Base-by-base conservation (phyloP, 1,140 invertebrate genomes). In the Popillia japonica region DNA sequence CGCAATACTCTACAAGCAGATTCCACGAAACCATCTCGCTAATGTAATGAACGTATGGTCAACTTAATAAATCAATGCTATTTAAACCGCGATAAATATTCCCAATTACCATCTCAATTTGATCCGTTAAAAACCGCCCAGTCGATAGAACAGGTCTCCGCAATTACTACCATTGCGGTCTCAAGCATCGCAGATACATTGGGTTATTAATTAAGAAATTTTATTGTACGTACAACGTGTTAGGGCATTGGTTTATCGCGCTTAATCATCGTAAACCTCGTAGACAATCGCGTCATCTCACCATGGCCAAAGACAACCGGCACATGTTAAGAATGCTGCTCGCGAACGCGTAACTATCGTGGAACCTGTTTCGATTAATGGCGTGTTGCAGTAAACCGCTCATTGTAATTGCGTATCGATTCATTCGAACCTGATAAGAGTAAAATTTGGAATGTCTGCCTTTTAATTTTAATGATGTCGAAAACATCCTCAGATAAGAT, bases 121-220 rank as follows among this genome's bases (percentile, higher is more conserved):
- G 61, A 27, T 22, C 22, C 61, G 27, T 64, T 68, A 68, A 68
- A 34, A 17, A 11, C 61, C 44, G 44, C 44, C 10, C n/a, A 17
- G n/a, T 48, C 44, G 44, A 48, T 34, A 34, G 4, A 34, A 34
- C 27, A 34, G 14, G 14, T 55, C 11, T 17, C 48, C 48, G 42
- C 14, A 44, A 55, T 55, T n/a, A 11, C 2, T 44, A 44, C 48
- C 14, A 11, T 55, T 17, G 42, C 48, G 17, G 17, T 8, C 27
- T 22, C 61, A 68, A 68, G 11, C 11, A 17, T 68, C 27, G 9
- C 61, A 68, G 61, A 48, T 48, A 48, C 44, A 14, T 10, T n/a
- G 22, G 23, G 22, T 34, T 68, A 27, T 27, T 68, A 68, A 68
- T 68, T 68, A 68, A 68, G 61, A 68, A 68, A 17, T 55, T 48